Conservation (phyloP, 2,113 vertebrate genomes). For the Loxodonta africana region DNA sequence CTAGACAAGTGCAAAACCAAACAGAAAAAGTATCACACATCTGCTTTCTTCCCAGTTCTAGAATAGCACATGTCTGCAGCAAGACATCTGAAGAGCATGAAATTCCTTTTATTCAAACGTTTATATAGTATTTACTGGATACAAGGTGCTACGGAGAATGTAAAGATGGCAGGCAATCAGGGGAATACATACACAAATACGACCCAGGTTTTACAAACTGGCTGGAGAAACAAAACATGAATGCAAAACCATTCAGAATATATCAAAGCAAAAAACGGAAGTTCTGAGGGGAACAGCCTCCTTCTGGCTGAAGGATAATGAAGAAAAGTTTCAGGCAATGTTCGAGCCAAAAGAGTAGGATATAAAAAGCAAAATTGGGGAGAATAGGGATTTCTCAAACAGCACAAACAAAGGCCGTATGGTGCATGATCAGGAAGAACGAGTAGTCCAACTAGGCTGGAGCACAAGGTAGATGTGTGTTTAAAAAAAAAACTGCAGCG, state of each 20-base stretch:
- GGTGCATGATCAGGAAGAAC: not conserved
- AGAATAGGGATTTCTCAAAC: not conserved
- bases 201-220: conserved; percentile 31
- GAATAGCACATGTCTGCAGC: not conserved
- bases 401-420: not conserved
- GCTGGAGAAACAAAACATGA: not conserved
- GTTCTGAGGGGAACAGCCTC: conserved; percentile 14
- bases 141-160: not conserved
- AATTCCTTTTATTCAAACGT: conserved; percentile 17
- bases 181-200: not conserved
- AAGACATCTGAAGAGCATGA: not conserved
- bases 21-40: not conserved
- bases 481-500: not conserved
- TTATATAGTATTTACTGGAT: not conserved
- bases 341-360: not conserved
- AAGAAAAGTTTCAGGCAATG: not conserved
- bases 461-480: not conserved
- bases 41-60: conserved; percentile 27
- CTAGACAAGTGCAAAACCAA: not conserved
- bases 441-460: not conserved
- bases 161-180: conserved; percentile 23
- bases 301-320: conserved; percentile 11
- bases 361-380: conserved; percentile 20
- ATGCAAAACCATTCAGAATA: not conserved
- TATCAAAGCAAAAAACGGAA: not conserved